A percentile compares a stretch with the other conserved stretches of the same genome.
These are phyloP conservation scores for Cacoxenus indagator DNA, from an alignment of 2,888 invertebrate genomes.

Conservation along the genomic window DNA sequence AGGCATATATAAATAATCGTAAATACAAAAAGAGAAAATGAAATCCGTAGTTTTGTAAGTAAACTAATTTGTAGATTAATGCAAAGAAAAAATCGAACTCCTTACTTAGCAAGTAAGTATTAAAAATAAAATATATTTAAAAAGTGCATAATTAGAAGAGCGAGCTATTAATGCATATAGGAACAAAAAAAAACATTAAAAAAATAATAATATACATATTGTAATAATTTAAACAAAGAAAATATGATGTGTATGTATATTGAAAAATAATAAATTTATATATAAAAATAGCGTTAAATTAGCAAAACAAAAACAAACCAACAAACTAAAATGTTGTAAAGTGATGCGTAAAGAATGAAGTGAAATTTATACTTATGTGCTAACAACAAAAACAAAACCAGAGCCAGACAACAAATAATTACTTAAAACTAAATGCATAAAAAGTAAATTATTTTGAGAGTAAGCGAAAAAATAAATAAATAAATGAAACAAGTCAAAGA, in stretches of 20 bases:
- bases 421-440: conserved; percentile 20
- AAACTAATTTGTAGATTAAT: background rate
- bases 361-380: conserved; percentile 17
- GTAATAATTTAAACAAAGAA: background rate
- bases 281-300: conserved; percentile 16
- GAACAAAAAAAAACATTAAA: background rate
- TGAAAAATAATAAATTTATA: background rate
- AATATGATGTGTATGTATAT: background rate
- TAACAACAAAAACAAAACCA: conserved; percentile 6
- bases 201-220: background rate
- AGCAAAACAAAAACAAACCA: conserved; percentile 24
- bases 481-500: conserved; percentile 6
- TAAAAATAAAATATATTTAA: conserved; percentile 15
- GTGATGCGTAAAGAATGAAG: conserved; percentile 21
- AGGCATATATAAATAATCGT: background rate
- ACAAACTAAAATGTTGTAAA: conserved; percentile 30
- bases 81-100: background rate
- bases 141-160: background rate
- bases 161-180: background rate
- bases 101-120: conserved; percentile 10
- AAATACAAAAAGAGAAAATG: background rate
- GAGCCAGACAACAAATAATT: background rate
- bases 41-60: conserved; percentile 3
- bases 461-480: conserved; percentile 11
- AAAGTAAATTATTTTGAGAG: conserved; percentile 30